Conservation (phyloP, 2,113 vertebrate species). For the Phalacrocorax aristotelis region DNA sequence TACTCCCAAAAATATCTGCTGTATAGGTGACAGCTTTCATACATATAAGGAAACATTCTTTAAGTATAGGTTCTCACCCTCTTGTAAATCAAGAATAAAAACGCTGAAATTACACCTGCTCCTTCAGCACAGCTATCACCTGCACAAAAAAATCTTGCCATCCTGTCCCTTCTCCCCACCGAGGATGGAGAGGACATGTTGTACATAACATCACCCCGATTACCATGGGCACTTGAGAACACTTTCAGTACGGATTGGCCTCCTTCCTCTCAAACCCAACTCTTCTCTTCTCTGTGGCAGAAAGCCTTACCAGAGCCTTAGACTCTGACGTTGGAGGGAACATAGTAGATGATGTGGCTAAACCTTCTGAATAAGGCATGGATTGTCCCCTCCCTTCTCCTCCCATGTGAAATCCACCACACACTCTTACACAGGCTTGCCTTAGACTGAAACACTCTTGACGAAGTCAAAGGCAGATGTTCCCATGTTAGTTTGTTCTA, state of each 20-base stretch:
- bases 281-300: not conserved
- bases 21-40: not conserved
- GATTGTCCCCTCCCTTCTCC: not conserved
- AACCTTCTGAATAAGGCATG: not conserved
- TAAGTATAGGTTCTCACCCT: not conserved
- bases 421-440: not conserved
- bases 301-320: not conserved
- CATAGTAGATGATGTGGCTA: not conserved
- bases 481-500: not conserved
- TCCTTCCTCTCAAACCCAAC: not conserved
- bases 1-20: not conserved
- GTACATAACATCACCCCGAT: not conserved
- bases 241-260: not conserved
- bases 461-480: not conserved
- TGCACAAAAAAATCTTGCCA: rapidly evolving
- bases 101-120: not conserved
- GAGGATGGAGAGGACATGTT: not conserved
- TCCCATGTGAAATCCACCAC: not conserved
- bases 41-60: not conserved
- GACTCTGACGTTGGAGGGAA: not conserved
- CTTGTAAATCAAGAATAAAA: not conserved
- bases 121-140: not conserved
- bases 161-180: not conserved
- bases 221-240: not conserved
- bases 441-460: not conserved